A percentile compares a stretch with the other conserved stretches of the same genome.
phyloP scores from a whole-genome alignment of 2,888 invertebrate genomes.

The Molanna angustata region DNA sequence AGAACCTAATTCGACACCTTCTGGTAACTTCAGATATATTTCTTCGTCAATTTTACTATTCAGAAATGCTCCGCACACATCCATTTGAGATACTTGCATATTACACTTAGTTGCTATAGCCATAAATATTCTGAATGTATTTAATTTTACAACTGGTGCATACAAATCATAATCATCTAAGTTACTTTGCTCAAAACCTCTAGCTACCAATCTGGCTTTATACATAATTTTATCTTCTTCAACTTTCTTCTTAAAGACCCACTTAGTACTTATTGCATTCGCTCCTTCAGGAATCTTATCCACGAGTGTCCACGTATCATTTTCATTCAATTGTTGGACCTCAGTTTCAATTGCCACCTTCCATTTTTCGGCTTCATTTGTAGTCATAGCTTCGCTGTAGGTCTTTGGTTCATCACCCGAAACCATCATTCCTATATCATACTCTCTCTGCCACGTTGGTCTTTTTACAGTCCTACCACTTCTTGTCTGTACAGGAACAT shows the following conservation, averaged over 20 bases:
- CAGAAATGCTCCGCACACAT: background rate
- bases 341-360: conserved; percentile 1
- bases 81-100: background rate
- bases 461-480: too few species aligned
- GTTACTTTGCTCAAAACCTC: background rate
- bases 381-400: background rate
- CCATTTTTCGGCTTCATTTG: background rate
- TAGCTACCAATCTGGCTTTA: background rate
- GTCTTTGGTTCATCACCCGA: too few species aligned
- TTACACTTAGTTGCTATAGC: background rate
- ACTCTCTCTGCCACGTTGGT: background rate
- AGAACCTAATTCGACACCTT: too few species aligned
- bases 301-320: background rate
- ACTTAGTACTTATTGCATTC: background rate
- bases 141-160: background rate
- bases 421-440: too few species aligned
- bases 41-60: conserved; percentile 1
- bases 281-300: background rate
- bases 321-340: background rate
- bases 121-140: background rate
- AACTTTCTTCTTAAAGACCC: background rate
- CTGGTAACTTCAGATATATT: background rate
- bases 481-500: too few species aligned
- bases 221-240: background rate
- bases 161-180: background rate